These are phyloP conservation scores for Vultur gryphus DNA, from an alignment of 2,797 vertebrate species.

Conservation along the genomic window DNA sequence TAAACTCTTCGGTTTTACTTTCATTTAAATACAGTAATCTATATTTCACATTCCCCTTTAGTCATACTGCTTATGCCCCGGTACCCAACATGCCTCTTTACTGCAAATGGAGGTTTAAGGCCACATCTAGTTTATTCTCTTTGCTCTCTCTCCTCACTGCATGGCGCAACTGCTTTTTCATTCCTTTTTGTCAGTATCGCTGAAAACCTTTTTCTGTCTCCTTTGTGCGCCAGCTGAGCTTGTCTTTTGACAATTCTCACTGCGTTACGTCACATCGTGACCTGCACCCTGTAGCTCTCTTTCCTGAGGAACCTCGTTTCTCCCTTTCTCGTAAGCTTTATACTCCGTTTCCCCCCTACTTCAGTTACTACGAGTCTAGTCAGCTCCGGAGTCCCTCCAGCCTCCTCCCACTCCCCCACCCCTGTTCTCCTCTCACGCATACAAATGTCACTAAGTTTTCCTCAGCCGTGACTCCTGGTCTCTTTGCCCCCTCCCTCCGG, in stretches of 20 bases:
- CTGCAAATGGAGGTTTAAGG: background rate
- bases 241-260: background rate
- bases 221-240: background rate
- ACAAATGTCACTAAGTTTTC: background rate
- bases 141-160: background rate
- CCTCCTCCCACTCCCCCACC: too few species aligned
- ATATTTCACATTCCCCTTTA: background rate
- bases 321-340: fast-evolving
- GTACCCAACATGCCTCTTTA: background rate
- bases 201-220: background rate
- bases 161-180: fast-evolving
- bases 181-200: background rate
- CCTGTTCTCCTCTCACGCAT: background rate
- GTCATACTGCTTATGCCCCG: background rate
- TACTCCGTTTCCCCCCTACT: too few species aligned
- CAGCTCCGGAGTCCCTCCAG: background rate
- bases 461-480: background rate
- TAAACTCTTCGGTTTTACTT: background rate
- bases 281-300: background rate
- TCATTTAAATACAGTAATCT: background rate
- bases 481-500: background rate
- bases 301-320: background rate
- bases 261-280: background rate
- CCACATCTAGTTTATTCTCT: background rate
- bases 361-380: background rate